Evolutionary conservation across 2,113 vertebrate genomes (phyloP).

Genomic region (Narcine bancroftii): DNA sequence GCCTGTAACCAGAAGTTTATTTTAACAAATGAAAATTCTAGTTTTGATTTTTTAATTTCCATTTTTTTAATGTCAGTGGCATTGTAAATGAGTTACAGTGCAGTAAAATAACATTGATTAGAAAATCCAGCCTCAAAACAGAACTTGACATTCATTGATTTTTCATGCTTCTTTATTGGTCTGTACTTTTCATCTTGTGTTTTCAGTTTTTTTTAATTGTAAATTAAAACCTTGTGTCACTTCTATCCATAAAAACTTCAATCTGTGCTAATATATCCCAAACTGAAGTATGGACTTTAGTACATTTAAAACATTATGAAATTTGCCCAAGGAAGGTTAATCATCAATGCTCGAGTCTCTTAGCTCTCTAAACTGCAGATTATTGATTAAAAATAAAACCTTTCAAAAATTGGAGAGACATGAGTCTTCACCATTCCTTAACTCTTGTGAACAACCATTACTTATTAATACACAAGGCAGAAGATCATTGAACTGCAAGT

Average conservation of each 20-base stretch:
- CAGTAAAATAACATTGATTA: not conserved
- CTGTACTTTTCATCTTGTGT: not conserved
- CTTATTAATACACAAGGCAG: too few species aligned
- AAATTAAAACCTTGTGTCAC: not conserved
- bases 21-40: not conserved
- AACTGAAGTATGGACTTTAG: not conserved
- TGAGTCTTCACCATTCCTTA: not conserved
- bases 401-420: not conserved
- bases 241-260: not conserved
- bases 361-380: not conserved
- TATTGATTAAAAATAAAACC: not conserved
- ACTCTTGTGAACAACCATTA: not conserved
- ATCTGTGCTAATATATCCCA: not conserved
- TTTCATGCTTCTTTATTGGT: not conserved
- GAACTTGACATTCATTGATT: not conserved
- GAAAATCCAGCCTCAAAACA: not conserved
- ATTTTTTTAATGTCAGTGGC: not conserved
- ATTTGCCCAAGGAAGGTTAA: not conserved
- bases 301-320: constrained; percentile 7
- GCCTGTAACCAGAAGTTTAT: not conserved
- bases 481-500: too few species aligned
- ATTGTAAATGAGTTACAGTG: not conserved
- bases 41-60: not conserved
- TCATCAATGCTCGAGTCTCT: not conserved
- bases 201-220: not conserved